These are phyloP conservation scores for Drosophila yooni DNA, from an alignment of 2,888 invertebrate genomes.

Conservation along the genomic window DNA sequence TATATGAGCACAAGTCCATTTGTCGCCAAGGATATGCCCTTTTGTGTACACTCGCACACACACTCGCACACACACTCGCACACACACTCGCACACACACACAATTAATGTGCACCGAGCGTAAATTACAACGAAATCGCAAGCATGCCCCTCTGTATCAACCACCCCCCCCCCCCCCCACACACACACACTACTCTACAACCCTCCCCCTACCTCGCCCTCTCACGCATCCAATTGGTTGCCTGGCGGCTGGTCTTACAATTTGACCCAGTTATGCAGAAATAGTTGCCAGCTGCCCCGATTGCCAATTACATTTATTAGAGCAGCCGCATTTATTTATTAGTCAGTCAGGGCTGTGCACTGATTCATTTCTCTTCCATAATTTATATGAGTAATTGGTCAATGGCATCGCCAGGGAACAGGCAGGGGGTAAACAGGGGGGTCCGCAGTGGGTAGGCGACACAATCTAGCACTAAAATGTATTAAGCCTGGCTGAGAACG, in stretches of 20 bases:
- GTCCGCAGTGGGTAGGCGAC: not conserved
- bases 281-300: slow-evolving; percentile 47
- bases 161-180: not conserved
- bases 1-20: slow-evolving; percentile 41
- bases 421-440: not conserved
- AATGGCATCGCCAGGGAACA: not conserved
- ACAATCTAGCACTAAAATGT: slow-evolving; percentile 48
- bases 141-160: not conserved
- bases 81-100: slow-evolving; percentile 9
- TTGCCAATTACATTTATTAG: slow-evolving; percentile 78
- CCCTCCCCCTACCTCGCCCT: not conserved
- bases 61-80: not conserved
- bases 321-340: slow-evolving; percentile 71
- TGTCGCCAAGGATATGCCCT: slow-evolving; percentile 71
- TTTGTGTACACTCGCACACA: slow-evolving; percentile 6
- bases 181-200: not conserved
- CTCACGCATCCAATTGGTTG: slow-evolving; percentile 46
- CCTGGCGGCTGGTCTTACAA: slow-evolving; percentile 37
- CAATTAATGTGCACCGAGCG: slow-evolving; percentile 80
- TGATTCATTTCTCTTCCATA: slow-evolving; percentile 68
- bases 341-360: slow-evolving; percentile 28
- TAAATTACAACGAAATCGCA: slow-evolving; percentile 63
- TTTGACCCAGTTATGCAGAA: slow-evolving; percentile 69
- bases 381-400: slow-evolving; percentile 73
- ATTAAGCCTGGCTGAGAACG: slow-evolving; percentile 52